phyloP scores from a whole-genome alignment of 2,888 invertebrate genomes.

The Gasteruption jaculator region DNA sequence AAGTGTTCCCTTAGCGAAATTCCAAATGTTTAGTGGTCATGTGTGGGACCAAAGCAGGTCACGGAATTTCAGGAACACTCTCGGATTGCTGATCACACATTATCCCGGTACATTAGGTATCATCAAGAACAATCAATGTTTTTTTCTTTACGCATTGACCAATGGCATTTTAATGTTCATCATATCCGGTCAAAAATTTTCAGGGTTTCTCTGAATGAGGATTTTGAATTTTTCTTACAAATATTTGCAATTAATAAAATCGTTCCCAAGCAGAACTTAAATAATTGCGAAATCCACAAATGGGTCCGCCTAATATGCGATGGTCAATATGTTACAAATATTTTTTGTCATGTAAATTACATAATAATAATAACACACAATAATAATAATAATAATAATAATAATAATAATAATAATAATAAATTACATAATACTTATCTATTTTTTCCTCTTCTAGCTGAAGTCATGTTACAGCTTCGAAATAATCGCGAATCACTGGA shows the following conservation, averaged over 20 bases:
- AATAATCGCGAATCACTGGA: slow-evolving; percentile 53
- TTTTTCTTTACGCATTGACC: background rate
- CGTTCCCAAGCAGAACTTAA: too few species aligned
- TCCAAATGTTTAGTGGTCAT: slow-evolving; percentile 51
- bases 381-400: too few species aligned
- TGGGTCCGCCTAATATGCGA: too few species aligned
- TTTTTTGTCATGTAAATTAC: too few species aligned
- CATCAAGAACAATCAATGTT: slow-evolving; percentile 3
- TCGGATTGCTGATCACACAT: slow-evolving; percentile 47
- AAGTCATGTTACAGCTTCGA: slow-evolving; percentile 50
- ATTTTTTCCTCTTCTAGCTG: slow-evolving; percentile 34
- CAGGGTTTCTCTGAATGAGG: too few species aligned
- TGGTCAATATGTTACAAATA: too few species aligned
- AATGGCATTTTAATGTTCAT: background rate
- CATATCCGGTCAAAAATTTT: too few species aligned
- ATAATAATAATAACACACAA: too few species aligned
- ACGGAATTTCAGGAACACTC: slow-evolving; percentile 50
- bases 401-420: background rate
- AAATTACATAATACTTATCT: slow-evolving; percentile 7
- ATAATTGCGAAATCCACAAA: too few species aligned
- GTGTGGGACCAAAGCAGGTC: slow-evolving; percentile 53
- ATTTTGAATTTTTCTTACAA: too few species aligned
- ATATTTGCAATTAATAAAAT: too few species aligned
- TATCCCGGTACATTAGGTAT: slow-evolving; percentile 52
- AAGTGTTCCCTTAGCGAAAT: slow-evolving; percentile 51